These are phyloP conservation scores for Platyscapa corneri DNA, from an alignment of 1,140 invertebrate genomes.

Conservation along the genomic window DNA sequence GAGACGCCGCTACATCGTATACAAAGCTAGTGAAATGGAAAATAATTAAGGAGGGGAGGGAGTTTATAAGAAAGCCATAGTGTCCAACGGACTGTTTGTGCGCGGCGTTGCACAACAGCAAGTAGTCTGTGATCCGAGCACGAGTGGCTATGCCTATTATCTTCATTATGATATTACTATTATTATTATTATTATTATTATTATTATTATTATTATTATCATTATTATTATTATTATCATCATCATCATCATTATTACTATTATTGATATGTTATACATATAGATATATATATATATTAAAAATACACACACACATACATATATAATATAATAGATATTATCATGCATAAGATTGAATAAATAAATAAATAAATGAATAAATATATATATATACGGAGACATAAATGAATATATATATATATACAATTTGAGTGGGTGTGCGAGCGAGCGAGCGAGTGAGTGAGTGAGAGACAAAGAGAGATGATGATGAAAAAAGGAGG, in stretches of 20 bases:
- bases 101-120: conserved; percentile 67
- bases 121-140: conserved; percentile 74
- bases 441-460: background rate
- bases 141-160: conserved; percentile 74
- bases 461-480: background rate
- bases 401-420: conserved; percentile 48
- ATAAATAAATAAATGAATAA: conserved; percentile 43
- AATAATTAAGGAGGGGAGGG: conserved; percentile 55
- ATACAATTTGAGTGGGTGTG: conserved; percentile 41
- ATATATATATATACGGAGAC: conserved; percentile 30
- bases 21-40: conserved; percentile 20
- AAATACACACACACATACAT: no score
- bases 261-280: conserved; percentile 58
- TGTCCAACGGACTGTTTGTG: conserved; percentile 73
- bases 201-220: conserved; percentile 23
- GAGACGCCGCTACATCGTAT: background rate
- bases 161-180: conserved; percentile 70
- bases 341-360: no score
- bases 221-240: no score
- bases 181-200: conserved; percentile 59
- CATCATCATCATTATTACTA: background rate
- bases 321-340: conserved; percentile 60
- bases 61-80: conserved; percentile 67
- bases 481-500: conserved; percentile 22
- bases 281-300: conserved; percentile 59